Percentiles rank a stretch among this genome's conserved stretches.
Evolutionary conservation across 1,140 invertebrate species (phyloP).

Genomic region (Mamestra configurata): DNA sequence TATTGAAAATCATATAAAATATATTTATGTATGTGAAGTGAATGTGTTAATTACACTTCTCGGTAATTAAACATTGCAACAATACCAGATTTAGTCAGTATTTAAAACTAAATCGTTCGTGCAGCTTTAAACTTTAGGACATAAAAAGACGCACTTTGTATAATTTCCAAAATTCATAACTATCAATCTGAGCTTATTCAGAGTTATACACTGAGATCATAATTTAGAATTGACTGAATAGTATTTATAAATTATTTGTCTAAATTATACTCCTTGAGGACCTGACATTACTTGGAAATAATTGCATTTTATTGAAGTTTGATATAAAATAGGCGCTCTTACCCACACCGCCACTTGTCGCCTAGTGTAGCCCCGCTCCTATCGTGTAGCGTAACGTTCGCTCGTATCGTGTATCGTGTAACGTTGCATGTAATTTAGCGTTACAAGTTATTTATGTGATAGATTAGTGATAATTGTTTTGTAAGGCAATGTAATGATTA

Average conservation of each 20-base stretch:
- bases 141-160: slow-evolving; percentile 10
- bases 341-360: background rate
- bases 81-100: slow-evolving; percentile 32
- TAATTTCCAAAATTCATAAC: background rate
- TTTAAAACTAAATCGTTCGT: slow-evolving; percentile 39
- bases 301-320: slow-evolving; percentile 6
- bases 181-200: slow-evolving; percentile 27
- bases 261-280: slow-evolving; percentile 43
- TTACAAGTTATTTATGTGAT: slow-evolving; percentile 65
- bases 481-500: slow-evolving; percentile 50
- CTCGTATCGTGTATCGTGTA: too few species aligned
- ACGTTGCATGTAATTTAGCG: slow-evolving; percentile 33
- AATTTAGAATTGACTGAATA: slow-evolving; percentile 50
- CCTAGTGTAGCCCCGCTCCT: background rate
- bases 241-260: slow-evolving; percentile 48
- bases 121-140: slow-evolving; percentile 17
- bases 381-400: too few species aligned
- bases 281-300: slow-evolving; percentile 20
- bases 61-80: background rate
- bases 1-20: background rate
- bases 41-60: slow-evolving; percentile 13
- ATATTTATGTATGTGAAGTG: background rate
- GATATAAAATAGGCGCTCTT: background rate
- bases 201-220: slow-evolving; percentile 21
- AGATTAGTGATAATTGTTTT: slow-evolving; percentile 63